Evolutionary conservation across 2,113 vertebrate species (phyloP).

Genomic region (Semicossyphus pulcher): DNA sequence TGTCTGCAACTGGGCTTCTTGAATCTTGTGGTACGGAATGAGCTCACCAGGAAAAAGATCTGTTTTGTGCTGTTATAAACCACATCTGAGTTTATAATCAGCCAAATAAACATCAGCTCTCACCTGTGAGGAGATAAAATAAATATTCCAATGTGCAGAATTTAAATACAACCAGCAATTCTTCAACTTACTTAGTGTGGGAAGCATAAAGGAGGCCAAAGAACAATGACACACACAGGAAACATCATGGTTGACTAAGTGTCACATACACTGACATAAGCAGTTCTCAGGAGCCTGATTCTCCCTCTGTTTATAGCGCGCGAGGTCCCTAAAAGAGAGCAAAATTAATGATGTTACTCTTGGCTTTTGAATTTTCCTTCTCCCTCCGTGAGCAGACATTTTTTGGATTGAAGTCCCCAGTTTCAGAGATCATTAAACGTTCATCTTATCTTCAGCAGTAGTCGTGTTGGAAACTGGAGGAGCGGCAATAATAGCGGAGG

Average conservation of each 20-base stretch:
- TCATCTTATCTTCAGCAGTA: not conserved
- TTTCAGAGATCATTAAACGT: slow-evolving; percentile 16
- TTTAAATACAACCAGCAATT: not conserved
- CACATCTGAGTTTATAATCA: not conserved
- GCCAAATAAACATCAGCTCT: not conserved
- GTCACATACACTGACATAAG: slow-evolving; percentile 1
- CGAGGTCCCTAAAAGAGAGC: not conserved
- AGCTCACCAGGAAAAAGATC: not conserved
- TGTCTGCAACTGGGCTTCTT: not conserved
- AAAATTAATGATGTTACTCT: not conserved
- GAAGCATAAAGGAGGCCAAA: not conserved
- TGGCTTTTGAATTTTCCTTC: not conserved
- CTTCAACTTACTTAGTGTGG: not conserved
- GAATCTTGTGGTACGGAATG: not conserved
- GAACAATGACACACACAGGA: slow-evolving; percentile 19
- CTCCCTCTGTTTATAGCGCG: not conserved
- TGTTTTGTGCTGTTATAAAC: not conserved
- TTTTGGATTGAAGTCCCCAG: not conserved
- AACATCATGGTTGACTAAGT: not conserved
- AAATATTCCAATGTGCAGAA: not conserved
- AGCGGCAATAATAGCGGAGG: not conserved
- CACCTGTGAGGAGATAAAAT: not conserved
- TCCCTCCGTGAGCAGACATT: not conserved
- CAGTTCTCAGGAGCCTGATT: not conserved
- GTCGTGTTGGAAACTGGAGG: not conserved